Conservation (phyloP, 2,113 vertebrate genomes). For the Electrona antarctica region DNA sequence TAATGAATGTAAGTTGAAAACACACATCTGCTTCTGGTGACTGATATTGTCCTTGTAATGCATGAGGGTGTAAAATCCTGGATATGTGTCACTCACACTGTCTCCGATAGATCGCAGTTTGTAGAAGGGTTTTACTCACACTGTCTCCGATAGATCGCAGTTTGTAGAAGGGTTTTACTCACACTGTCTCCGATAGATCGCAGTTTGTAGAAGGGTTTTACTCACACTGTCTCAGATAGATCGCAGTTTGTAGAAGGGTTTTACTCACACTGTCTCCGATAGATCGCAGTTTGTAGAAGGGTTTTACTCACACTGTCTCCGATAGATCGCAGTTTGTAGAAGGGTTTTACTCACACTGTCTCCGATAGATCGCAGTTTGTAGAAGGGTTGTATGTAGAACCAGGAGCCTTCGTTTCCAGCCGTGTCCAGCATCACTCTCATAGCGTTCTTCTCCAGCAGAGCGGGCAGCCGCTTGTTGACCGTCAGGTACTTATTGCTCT, state of each 20-base stretch:
- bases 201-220: conserved; percentile 89
- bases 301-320: conserved; percentile 88
- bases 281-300: conserved; percentile 97
- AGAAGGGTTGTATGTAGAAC: conserved; percentile 99
- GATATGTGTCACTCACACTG: conserved; percentile 77
- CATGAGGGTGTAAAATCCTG: background rate
- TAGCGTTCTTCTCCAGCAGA: conserved; percentile 97
- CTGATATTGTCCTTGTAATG: too few relatives aligned
- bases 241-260: conserved; percentile 97
- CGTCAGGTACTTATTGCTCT: conserved; percentile 98
- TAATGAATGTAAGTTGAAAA: background rate
- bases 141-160: conserved; percentile 97
- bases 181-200: conserved; percentile 91
- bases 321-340: conserved; percentile 90
- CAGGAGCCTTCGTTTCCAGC: conserved; percentile 98
- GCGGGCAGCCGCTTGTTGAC: conserved; percentile 98
- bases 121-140: conserved; percentile 91
- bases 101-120: conserved; percentile 90
- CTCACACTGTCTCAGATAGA: conserved; percentile 98
- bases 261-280: conserved; percentile 96
- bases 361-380: conserved; percentile 96
- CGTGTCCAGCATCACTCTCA: conserved; percentile 95
- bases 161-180: conserved; percentile 93
- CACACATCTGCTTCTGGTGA: too few relatives aligned
- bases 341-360: conserved; percentile 94